Conservation (phyloP, 2,888 invertebrate genomes). For the Dryobotodes eremita region DNA sequence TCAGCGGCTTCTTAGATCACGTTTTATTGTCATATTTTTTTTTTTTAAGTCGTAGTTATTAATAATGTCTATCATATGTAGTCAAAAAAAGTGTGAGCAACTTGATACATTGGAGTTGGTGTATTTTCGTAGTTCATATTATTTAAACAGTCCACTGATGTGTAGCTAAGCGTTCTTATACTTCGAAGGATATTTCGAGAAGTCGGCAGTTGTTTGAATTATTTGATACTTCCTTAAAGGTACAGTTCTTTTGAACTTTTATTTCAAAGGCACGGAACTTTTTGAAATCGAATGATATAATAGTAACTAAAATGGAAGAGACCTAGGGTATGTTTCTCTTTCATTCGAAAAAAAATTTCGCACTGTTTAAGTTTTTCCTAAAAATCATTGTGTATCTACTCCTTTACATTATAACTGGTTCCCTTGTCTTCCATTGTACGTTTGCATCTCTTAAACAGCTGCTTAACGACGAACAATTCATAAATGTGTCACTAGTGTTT, state of each 20-base stretch:
- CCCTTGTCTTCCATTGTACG: background rate
- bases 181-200: constrained; percentile 39
- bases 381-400: background rate
- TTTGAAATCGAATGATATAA: background rate
- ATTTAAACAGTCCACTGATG: constrained; percentile 20
- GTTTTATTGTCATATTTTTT: constrained; percentile 6
- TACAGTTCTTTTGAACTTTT: constrained; percentile 1
- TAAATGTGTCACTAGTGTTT: constrained; percentile 50
- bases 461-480: constrained; percentile 34
- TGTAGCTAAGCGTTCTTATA: constrained; percentile 18
- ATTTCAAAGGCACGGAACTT: background rate
- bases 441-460: constrained; percentile 13
- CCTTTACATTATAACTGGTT: background rate
- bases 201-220: constrained; percentile 31
- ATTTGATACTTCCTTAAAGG: constrained; percentile 42
- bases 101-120: constrained; percentile 24
- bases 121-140: constrained; percentile 45
- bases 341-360: background rate
- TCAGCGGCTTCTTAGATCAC: constrained; percentile 31
- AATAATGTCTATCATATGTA: constrained; percentile 3
- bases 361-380: background rate
- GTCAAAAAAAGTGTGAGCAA: constrained; percentile 34
- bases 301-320: background rate
- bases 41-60: too few relatives aligned
- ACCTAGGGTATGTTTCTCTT: background rate